Evolutionary conservation across 2,888 invertebrate species (phyloP), one percentile per base, ranked within the genome.

Genomic region (Conomelus anceps): DNA sequence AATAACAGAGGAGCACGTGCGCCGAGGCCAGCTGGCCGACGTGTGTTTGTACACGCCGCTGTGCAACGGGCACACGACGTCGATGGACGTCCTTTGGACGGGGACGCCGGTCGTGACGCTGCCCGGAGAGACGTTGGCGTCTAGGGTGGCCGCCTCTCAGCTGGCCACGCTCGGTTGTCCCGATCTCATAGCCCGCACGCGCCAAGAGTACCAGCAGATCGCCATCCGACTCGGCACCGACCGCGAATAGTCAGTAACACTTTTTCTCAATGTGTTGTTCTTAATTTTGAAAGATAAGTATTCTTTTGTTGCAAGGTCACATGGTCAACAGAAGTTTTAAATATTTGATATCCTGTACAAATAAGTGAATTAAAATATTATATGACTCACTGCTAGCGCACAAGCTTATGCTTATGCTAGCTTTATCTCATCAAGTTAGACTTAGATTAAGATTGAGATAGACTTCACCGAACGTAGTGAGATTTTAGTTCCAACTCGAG

Each of bases 11-110:
- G 99, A 99, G 93, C 99, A 99, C 93, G 99, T 99, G 0, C 95
- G 99, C 34, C 96, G 99, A 89, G 99, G 99, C 9, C 99, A 99
- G 93, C 94, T 99, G 91, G 99, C 99, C 20, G 99, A 99, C 93
- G 96, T 99, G 29, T 99, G 99, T 93, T 95, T 99, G 89, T 99
- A 99, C 93, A 99, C 99, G 0, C 99, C 99, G 0, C 94, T 99
- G 17, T 99, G 99, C 93, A 99, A 99, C 93, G 99, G 99, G 6
- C 99, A 99, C 93, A 99, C 99, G 0, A 99, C 99, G 0, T 98
- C 99, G 89, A 99, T 99, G 99, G 99, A 99, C 93, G 98, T 99
- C 23, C 94, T 99, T 89, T 99, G 99, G 99, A 98, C 99, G 22
- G 99, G 99, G 86, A 99, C 99, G 0, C 99, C 99, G 0, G 98